These are phyloP conservation scores for Cylas formicarius DNA, from an alignment of 1,140 invertebrate genomes.

Conservation along the genomic window DNA sequence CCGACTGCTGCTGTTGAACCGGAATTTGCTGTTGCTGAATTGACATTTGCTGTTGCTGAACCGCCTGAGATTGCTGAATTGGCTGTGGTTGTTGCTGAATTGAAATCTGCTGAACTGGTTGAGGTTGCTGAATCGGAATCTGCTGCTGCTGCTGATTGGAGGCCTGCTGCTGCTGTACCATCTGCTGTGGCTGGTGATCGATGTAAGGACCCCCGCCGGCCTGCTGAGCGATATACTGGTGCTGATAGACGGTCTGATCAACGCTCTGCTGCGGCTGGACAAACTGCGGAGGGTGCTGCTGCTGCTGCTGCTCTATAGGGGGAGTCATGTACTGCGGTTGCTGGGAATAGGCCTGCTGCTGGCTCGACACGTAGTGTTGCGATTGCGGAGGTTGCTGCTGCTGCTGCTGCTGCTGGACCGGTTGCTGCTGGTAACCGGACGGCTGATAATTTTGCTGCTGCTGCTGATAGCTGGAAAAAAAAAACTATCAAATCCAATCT, in stretches of 20 bases:
- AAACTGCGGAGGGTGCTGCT: constrained; percentile 35
- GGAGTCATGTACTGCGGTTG: constrained; percentile 18
- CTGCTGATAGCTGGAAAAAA: constrained; percentile 18
- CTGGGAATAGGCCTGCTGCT: constrained; percentile 20
- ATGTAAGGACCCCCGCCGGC: background rate
- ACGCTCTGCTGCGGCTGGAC: constrained; percentile 36
- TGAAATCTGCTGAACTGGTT: constrained; percentile 20
- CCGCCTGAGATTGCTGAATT: constrained; percentile 41
- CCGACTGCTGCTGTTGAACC: constrained; percentile 26
- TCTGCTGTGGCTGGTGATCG: background rate
- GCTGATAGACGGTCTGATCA: constrained; percentile 21
- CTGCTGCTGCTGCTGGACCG: constrained; percentile 18
- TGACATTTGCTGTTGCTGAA: constrained; percentile 22
- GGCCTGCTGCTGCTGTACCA: constrained; percentile 20
- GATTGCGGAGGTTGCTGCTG: constrained; percentile 25
- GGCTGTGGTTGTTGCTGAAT: constrained; percentile 35
- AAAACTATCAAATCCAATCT: constrained; percentile 2
- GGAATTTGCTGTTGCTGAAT: constrained; percentile 24
- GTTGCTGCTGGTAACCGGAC: constrained; percentile 18
- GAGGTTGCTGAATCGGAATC: constrained; percentile 19
- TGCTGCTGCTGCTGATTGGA: constrained; percentile 31
- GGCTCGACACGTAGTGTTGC: constrained; percentile 21
- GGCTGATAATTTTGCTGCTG: constrained; percentile 22
- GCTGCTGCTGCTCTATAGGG: constrained; percentile 40
- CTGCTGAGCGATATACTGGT: background rate